Conservation (phyloP, 2,888 invertebrate genomes). For the Cerastis rubricosa region DNA sequence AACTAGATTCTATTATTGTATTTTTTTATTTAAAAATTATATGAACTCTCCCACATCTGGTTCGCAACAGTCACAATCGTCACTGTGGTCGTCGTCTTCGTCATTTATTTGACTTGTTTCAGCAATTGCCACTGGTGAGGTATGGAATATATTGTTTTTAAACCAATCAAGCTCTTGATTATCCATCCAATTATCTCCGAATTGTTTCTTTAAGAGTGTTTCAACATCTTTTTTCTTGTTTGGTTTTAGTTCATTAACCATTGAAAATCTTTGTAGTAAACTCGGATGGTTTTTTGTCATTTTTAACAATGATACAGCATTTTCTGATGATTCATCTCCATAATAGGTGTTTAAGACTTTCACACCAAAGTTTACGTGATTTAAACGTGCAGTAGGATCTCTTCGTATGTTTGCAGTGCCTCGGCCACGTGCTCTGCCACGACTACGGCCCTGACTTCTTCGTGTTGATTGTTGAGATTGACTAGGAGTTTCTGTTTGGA, state of each 20-base stretch:
- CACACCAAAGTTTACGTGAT: constrained; percentile 29
- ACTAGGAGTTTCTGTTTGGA: too few relatives aligned
- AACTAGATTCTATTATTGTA: too few relatives aligned
- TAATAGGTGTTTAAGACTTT: constrained; percentile 30
- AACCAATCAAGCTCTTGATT: constrained; percentile 18
- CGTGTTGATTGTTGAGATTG: too few relatives aligned
- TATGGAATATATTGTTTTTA: too few relatives aligned
- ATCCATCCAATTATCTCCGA: constrained; percentile 15
- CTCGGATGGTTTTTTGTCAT: constrained; percentile 17
- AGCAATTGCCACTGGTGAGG: too few relatives aligned
- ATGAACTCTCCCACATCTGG: too few relatives aligned
- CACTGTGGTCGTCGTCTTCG: too few relatives aligned
- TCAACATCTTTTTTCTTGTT: constrained; percentile 21
- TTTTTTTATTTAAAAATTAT: too few relatives aligned
- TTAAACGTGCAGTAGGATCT: constrained; percentile 21
- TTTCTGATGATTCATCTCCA: constrained; percentile 6
- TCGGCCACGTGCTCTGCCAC: constrained; percentile 24
- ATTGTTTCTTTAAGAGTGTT: constrained; percentile 15
- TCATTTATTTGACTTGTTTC: too few relatives aligned
- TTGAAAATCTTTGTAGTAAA: constrained; percentile 17
- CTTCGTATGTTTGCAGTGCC: constrained; percentile 24
- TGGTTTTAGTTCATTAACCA: constrained; percentile 16
- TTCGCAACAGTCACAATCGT: too few relatives aligned
- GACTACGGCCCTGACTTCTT: too few relatives aligned
- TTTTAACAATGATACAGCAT: constrained; percentile 9